These are phyloP conservation scores for Chaetophractus vellerosus DNA, from an alignment of 2,797 vertebrate species.

Conservation along the genomic window DNA sequence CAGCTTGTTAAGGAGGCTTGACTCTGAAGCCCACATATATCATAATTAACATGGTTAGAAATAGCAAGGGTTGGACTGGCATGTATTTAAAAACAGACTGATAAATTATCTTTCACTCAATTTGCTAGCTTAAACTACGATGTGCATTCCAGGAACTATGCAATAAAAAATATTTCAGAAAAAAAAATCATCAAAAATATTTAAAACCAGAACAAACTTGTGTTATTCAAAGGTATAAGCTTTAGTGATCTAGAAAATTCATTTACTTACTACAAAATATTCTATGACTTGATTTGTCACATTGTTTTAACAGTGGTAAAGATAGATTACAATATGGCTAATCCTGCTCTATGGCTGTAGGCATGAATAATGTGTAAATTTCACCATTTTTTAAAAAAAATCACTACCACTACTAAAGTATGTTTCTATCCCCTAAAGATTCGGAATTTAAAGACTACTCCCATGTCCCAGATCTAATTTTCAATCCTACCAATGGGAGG, in stretches of 20 bases:
- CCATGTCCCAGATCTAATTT: constrained; percentile 27
- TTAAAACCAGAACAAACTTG: constrained; percentile 2
- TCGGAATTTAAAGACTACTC: constrained; percentile 27
- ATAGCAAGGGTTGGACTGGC: background rate
- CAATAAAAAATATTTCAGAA: no score
- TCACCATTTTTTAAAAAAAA: background rate
- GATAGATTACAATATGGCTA: constrained; percentile 20
- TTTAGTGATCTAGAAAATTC: constrained; percentile 25
- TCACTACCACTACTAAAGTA: background rate
- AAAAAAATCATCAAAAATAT: constrained; percentile 14
- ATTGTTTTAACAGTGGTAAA: constrained; percentile 55
- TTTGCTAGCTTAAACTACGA: background rate
- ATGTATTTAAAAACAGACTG: background rate
- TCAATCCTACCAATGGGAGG: background rate
- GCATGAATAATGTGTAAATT: constrained; percentile 18
- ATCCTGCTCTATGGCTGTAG: background rate
- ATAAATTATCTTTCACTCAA: constrained; percentile 6
- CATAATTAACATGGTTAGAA: background rate
- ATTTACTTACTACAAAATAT: background rate
- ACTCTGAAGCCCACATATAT: background rate
- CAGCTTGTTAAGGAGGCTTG: background rate
- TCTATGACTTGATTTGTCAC: background rate
- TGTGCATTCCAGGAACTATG: background rate
- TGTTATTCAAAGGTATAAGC: background rate
- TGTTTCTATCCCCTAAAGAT: constrained; percentile 40